These are phyloP conservation scores for Thaleichthys pacificus DNA, from an alignment of 2,797 vertebrate species.

Conservation along the genomic window DNA sequence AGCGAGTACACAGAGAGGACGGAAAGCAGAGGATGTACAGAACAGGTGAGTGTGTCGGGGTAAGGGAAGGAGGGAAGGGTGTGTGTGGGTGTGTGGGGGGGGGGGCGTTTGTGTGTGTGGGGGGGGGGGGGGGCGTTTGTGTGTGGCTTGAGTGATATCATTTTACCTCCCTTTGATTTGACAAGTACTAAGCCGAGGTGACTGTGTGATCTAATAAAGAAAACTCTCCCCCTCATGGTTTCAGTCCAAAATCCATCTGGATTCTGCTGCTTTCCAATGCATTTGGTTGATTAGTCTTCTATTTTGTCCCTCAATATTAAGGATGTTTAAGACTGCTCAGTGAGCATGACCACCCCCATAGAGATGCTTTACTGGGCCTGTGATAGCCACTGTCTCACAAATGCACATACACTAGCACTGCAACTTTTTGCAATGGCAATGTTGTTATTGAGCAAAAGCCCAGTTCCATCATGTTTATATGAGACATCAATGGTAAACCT, in stretches of 20 bases:
- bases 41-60: conserved; percentile 6
- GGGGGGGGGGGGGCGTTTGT: neutral
- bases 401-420: neutral
- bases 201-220: conserved; percentile 6
- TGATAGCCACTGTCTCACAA: neutral
- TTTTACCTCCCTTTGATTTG: conserved; percentile 26
- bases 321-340: conserved; percentile 42
- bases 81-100: neutral
- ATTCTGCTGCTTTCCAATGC: conserved; percentile 38
- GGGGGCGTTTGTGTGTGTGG: neutral
- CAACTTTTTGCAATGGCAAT: no score
- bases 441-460: no score
- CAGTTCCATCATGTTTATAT: no score
- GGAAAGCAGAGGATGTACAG: neutral
- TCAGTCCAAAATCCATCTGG: conserved; percentile 24
- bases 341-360: conserved; percentile 2
- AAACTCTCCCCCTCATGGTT: conserved; percentile 26
- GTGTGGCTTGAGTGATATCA: conserved; percentile 22
- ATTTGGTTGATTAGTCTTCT: conserved; percentile 42
- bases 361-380: neutral
- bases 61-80: neutral
- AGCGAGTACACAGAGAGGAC: conserved; percentile 17
- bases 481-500: no score
- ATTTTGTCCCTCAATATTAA: conserved; percentile 34
- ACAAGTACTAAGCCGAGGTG: conserved; percentile 36